Base-by-base conservation (phyloP, 2,888 invertebrate genomes). In the Oxyteleia sp. region DNA sequence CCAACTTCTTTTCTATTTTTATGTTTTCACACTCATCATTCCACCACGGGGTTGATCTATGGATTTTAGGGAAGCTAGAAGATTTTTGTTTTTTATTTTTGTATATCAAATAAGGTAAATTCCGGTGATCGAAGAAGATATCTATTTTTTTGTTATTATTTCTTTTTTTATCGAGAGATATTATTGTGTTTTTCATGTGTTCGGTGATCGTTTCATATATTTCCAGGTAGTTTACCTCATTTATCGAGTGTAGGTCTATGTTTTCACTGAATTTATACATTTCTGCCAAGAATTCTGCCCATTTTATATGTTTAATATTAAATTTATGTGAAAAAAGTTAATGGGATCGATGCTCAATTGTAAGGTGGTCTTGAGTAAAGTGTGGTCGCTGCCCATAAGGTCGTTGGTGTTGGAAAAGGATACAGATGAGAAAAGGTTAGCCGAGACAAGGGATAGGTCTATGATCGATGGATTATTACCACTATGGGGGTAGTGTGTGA, bases 41-140 rank as follows among this genome's bases (percentile, higher is more conserved):
- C 64, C 64, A 64, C 64, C 47, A 64, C 1, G 35, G 49, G 20
- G 10, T 8, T 32, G 45, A 7, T 49, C 49, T 64, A 4, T 11
- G n/a, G n/a, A n/a, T n/a, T n/a, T n/a, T n/a, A n/a, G n/a, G n/a
- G n/a, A n/a, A n/a, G n/a, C n/a, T n/a, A n/a, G n/a, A n/a, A n/a
- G n/a, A n/a, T n/a, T n/a, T n/a, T n/a, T n/a, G n/a, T n/a, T n/a
- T n/a, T n/a, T n/a, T n/a, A n/a, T n/a, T n/a, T n/a, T n/a, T n/a
- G n/a, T n/a, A n/a, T n/a, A n/a, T n/a, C n/a, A n/a, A n/a, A n/a
- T n/a, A n/a, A n/a, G n/a, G n/a, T n/a, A n/a, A n/a, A n/a, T n/a
- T n/a, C n/a, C n/a, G n/a, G n/a, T n/a, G n/a, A n/a, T n/a, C n/a
- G n/a, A n/a, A n/a, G n/a, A n/a, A n/a, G n/a, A 38, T 38, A 38